These are phyloP conservation scores for Fukomys damarensis DNA, from an alignment of 2,113 vertebrate genomes.

Conservation along the genomic window DNA sequence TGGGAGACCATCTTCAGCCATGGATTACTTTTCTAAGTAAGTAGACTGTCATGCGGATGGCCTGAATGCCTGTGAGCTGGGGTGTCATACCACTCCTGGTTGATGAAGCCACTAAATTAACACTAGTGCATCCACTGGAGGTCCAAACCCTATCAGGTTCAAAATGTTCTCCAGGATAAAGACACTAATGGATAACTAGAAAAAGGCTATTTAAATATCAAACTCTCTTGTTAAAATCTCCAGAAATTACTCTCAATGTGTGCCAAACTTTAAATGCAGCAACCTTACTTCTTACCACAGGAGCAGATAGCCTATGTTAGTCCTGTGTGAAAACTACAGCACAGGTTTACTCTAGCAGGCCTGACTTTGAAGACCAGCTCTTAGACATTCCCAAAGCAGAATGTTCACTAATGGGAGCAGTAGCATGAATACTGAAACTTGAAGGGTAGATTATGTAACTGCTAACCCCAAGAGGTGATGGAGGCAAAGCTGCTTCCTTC, in stretches of 20 bases:
- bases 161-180: not conserved
- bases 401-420: not conserved
- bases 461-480: not conserved
- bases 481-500: not conserved
- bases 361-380: not conserved
- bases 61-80: not conserved
- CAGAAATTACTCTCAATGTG: not conserved
- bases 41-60: not conserved
- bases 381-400: not conserved
- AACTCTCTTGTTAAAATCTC: not conserved
- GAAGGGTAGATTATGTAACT: too few relatives aligned
- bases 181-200: not conserved
- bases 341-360: not conserved
- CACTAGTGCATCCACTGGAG: not conserved
- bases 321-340: not conserved
- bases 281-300: not conserved
- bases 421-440: not conserved
- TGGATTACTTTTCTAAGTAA: not conserved
- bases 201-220: not conserved
- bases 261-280: not conserved
- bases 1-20: not conserved
- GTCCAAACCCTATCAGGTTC: not conserved
- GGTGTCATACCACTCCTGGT: too few relatives aligned
- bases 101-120: not conserved
- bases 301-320: not conserved